phyloP scores from a whole-genome alignment of 2,888 invertebrate species.

The Athalia circularis region DNA sequence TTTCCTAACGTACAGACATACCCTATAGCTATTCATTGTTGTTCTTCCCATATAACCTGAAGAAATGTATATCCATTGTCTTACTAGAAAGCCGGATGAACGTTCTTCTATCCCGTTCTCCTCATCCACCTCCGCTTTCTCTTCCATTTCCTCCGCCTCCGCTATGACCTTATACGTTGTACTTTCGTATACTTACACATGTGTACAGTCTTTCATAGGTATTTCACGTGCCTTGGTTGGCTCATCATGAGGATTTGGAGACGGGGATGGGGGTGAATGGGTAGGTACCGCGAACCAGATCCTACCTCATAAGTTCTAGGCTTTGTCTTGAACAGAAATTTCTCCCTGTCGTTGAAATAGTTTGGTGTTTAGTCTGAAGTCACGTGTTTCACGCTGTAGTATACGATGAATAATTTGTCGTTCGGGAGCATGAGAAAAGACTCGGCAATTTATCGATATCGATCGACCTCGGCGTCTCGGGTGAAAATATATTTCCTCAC shows the following conservation, averaged over 20 bases:
- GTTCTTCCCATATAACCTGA: background rate
- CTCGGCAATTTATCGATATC: constrained; percentile 21
- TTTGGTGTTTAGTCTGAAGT: constrained; percentile 9
- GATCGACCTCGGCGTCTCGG: background rate
- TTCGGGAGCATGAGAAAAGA: too few relatives aligned
- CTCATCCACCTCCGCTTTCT: too few relatives aligned
- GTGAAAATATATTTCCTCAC: background rate
- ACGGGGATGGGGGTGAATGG: background rate
- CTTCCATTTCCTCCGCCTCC: too few relatives aligned
- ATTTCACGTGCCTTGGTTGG: constrained; percentile 28
- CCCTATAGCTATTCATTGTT: background rate
- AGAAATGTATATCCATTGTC: constrained; percentile 36
- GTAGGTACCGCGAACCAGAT: background rate
- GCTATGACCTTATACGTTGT: background rate
- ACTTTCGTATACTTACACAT: background rate
- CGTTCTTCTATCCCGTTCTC: background rate
- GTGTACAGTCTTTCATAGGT: constrained; percentile 2
- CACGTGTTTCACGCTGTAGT: background rate
- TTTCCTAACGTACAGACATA: background rate
- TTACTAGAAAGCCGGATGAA: constrained; percentile 15
- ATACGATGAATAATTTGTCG: background rate
- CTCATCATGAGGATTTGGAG: constrained; percentile 19
- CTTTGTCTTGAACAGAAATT: constrained; percentile 33
- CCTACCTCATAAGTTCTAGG: constrained; percentile 26
- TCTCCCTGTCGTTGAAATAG: constrained; percentile 22